phyloP scores from a whole-genome alignment of 1,140 invertebrate genomes.

The Dendroctonus valens region DNA sequence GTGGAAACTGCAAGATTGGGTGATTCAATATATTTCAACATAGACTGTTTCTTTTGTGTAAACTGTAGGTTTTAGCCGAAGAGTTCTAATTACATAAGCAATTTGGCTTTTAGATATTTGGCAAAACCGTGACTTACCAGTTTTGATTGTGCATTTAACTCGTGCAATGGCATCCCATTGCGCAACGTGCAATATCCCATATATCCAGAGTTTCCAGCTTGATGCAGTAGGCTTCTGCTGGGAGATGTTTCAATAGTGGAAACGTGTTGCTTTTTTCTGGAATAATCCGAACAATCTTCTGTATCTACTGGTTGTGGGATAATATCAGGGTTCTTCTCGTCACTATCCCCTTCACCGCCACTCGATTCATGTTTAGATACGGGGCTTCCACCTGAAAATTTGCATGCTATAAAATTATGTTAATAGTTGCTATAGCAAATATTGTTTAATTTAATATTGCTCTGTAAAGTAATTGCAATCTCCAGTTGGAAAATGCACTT shows the following conservation, averaged over 20 bases:
- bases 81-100: no score
- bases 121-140: conserved; percentile 45
- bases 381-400: conserved; percentile 46
- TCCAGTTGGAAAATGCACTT: no score
- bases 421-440: background rate
- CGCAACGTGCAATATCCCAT: conserved; percentile 70
- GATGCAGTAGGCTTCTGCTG: conserved; percentile 60
- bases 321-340: conserved; percentile 84
- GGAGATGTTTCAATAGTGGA: conserved; percentile 76
- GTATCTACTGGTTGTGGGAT: conserved; percentile 70
- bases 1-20: no score
- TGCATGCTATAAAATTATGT: conserved; percentile 1
- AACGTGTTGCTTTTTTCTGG: conserved; percentile 67
- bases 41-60: no score
- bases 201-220: conserved; percentile 54
- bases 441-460: no score
- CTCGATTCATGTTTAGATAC: conserved; percentile 50
- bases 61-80: no score
- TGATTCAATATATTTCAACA: no score
- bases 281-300: conserved; percentile 58
- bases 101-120: no score
- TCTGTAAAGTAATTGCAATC: no score
- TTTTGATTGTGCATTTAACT: conserved; percentile 54
- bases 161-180: conserved; percentile 64
- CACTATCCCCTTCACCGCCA: conserved; percentile 61